These are phyloP conservation scores for Aplocera efformata DNA, from an alignment of 2,888 invertebrate genomes.

Conservation along the genomic window DNA sequence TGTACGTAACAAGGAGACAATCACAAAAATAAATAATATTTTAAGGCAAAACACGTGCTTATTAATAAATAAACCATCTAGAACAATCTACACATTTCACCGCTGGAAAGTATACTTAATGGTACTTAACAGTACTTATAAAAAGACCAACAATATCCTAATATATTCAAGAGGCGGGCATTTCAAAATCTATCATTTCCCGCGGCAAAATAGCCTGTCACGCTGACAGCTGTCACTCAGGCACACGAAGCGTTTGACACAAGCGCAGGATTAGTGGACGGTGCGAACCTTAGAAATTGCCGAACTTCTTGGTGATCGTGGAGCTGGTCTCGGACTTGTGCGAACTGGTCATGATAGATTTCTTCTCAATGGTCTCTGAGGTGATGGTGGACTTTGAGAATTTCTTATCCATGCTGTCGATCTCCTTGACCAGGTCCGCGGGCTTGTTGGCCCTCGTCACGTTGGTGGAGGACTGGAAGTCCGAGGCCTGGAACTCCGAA, in stretches of 20 bases:
- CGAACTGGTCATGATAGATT: constrained; percentile 83
- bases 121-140: too few relatives aligned
- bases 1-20: constrained; percentile 9
- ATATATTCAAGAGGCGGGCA: not conserved
- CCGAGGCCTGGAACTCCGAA: constrained; percentile 69
- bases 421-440: constrained; percentile 64
- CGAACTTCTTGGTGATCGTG: constrained; percentile 79
- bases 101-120: not conserved
- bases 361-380: constrained; percentile 84
- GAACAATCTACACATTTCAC: constrained; percentile 9
- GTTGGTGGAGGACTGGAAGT: constrained; percentile 51
- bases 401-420: constrained; percentile 82
- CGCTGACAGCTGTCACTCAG: constrained; percentile 17
- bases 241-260: constrained; percentile 24
- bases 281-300: constrained; percentile 63
- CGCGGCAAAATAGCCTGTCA: constrained; percentile 20
- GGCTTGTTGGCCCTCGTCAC: constrained; percentile 60
- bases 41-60: constrained; percentile 17
- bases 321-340: constrained; percentile 80
- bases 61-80: constrained; percentile 9
- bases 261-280: constrained; percentile 18
- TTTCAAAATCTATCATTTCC: constrained; percentile 1
- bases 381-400: constrained; percentile 85
- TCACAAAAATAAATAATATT: constrained; percentile 11
- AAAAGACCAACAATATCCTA: too few relatives aligned